Conservation (phyloP, 2,888 invertebrate species). For the Acrocyrtus sp. region DNA sequence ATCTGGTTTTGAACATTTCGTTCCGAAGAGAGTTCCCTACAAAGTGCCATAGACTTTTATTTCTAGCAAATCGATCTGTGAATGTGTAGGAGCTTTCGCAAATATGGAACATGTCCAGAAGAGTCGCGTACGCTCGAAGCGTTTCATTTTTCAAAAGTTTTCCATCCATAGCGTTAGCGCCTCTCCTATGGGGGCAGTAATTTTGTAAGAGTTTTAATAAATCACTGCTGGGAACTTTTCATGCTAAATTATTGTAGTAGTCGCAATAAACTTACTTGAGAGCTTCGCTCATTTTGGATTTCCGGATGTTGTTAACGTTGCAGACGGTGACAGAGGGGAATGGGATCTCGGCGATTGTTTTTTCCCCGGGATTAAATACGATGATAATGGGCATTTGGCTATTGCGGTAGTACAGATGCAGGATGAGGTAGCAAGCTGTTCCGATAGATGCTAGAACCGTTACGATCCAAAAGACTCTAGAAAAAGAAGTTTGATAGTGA, state of each 20-base stretch:
- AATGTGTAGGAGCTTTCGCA: slow-evolving; percentile 45
- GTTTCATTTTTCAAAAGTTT: no score
- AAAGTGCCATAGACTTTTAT: neutral
- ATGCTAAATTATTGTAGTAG: neutral
- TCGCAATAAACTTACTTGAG: no score
- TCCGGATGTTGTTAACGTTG: slow-evolving; percentile 55
- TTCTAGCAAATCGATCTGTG: slow-evolving; percentile 33
- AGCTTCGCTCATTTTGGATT: slow-evolving; percentile 36
- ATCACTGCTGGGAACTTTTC: neutral
- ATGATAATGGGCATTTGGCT: slow-evolving; percentile 53
- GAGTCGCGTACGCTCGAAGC: slow-evolving; percentile 9
- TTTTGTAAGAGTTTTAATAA: neutral
- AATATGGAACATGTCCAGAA: slow-evolving; percentile 44
- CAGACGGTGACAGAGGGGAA: slow-evolving; percentile 60
- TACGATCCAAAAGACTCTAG: slow-evolving; percentile 55
- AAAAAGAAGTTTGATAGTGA: neutral
- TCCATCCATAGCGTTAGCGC: no score
- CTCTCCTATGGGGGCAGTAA: no score
- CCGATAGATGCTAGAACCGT: slow-evolving; percentile 39
- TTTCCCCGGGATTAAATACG: slow-evolving; percentile 50
- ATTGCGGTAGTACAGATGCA: slow-evolving; percentile 46
- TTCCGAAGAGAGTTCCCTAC: neutral
- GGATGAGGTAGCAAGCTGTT: slow-evolving; percentile 38
- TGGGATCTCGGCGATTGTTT: slow-evolving; percentile 46
- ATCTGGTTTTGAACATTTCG: neutral